Evolutionary conservation across 2,888 invertebrate species (phyloP), one percentile per base, ranked within the genome.

Genomic region (Drymonia ruficornis): DNA sequence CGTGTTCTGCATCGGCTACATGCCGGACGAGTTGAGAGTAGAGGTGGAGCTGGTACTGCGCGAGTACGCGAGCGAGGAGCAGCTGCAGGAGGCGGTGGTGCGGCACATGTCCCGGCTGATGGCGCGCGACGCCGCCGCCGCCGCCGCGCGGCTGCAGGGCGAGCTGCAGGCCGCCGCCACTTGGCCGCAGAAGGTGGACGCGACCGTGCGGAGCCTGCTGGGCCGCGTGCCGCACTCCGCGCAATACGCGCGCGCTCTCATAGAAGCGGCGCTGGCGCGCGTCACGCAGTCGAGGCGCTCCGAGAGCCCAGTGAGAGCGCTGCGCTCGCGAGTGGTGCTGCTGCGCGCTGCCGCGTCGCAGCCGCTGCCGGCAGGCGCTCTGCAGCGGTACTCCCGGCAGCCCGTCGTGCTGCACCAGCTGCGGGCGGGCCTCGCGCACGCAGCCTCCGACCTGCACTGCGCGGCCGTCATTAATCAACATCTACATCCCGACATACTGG

Each of bases 241-340:
- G 5, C 85, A 85, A 56, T 87, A 86, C 56, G 64, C 73, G 0
- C 71, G 72, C 16, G 70, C 68, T 9, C 52, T 78, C 0, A 72
- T 87, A 8, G 72, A 81, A 36, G 52, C 74, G 0, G 78, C 83
- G 1, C 74, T 80, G 54, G 61, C 59, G 4, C 69, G 79, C 15
- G 60, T 84, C 6, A 18, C 53, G 23, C 69, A 74, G 31, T 65
- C 58, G 3, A 66, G 72, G 3, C 42, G 50, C 6, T 74, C 79
- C 55, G 9, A 40, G 7, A 40, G 16, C 40, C 42, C 53, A 2
- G 58, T 59, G 6, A 61, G 54, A 8, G 56, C 62, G 15, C 61
- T 85, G 42, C 67, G 65, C 2, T 83, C 84, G 0, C 71, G 66
- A 42, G 48, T 84, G 3, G 70, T 86, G 15, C 45, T 80, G 29